Evolutionary conservation across 2,797 vertebrate genomes (phyloP).

Genomic region (Gymnodraco acuticeps): DNA sequence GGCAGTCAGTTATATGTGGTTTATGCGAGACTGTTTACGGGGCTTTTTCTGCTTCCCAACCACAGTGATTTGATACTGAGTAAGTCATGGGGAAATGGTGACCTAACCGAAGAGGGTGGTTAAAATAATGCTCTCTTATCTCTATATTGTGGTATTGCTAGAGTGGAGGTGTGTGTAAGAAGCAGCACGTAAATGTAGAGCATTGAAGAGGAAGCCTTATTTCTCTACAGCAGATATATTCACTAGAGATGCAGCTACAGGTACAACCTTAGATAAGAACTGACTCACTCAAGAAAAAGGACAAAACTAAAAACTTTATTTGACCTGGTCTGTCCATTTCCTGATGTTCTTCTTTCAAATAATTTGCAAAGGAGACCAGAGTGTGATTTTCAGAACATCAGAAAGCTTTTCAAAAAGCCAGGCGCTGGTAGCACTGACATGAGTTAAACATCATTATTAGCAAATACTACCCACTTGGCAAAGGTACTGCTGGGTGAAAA

Average conservation of each 20-base stretch:
- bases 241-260: conserved; percentile 10
- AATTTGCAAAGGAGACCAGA: background rate
- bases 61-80: conserved; percentile 62
- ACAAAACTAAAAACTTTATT: conserved; percentile 3
- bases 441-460: too few relatives aligned
- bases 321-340: conserved; percentile 2
- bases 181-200: conserved; percentile 58
- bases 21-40: conserved; percentile 63
- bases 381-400: background rate
- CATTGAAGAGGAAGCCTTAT: conserved; percentile 55
- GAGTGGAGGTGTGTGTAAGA: conserved; percentile 54
- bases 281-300: conserved; percentile 10
- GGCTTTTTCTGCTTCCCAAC: conserved; percentile 67
- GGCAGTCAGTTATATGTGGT: conserved; percentile 74
- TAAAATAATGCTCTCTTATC: conserved; percentile 70
- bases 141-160: conserved; percentile 73
- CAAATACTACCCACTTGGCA: too few relatives aligned
- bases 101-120: conserved; percentile 67
- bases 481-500: too few relatives aligned
- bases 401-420: background rate
- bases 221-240: conserved; percentile 64
- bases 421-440: too few relatives aligned
- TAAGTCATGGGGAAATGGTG: conserved; percentile 67
- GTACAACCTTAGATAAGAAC: conserved; percentile 26
- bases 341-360: background rate